Conservation (phyloP, 1,140 invertebrate genomes). For the Mizuhopecten yessoensis region DNA sequence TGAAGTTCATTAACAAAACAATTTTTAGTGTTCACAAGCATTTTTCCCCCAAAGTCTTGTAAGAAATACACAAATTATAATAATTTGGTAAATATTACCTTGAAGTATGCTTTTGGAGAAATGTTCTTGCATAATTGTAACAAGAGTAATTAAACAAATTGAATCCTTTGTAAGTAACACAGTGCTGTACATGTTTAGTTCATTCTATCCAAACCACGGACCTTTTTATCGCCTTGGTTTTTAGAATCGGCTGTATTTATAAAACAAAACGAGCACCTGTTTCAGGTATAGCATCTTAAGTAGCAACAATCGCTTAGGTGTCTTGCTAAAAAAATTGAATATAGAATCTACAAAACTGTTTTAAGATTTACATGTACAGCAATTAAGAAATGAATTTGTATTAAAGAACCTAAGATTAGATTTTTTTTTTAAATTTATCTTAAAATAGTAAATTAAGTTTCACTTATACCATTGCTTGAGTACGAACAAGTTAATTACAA, state of each 20-base stretch:
- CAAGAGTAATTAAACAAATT: too few species aligned
- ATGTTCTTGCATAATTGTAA: too few species aligned
- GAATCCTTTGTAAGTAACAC: too few species aligned
- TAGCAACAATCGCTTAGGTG: background rate
- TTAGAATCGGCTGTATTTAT: background rate
- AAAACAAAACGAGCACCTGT: background rate
- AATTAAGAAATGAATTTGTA: background rate
- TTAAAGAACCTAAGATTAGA: background rate
- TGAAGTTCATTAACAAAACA: too few species aligned
- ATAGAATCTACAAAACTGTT: background rate
- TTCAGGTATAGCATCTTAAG: background rate
- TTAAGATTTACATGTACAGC: background rate
- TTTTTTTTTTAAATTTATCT: background rate
- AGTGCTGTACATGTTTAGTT: background rate
- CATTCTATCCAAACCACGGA: background rate
- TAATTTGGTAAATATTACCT: too few species aligned
- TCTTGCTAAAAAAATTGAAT: background rate
- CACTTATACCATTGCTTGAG: background rate
- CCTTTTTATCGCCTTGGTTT: background rate
- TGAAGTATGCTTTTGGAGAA: too few species aligned
- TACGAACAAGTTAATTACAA: conserved; percentile 8
- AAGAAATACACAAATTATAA: too few species aligned
- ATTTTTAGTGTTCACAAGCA: too few species aligned
- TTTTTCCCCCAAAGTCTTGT: too few species aligned
- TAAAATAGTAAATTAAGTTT: background rate